Base-by-base conservation (phyloP, 2,888 invertebrate species). In the Eupithecia abbreviata region DNA sequence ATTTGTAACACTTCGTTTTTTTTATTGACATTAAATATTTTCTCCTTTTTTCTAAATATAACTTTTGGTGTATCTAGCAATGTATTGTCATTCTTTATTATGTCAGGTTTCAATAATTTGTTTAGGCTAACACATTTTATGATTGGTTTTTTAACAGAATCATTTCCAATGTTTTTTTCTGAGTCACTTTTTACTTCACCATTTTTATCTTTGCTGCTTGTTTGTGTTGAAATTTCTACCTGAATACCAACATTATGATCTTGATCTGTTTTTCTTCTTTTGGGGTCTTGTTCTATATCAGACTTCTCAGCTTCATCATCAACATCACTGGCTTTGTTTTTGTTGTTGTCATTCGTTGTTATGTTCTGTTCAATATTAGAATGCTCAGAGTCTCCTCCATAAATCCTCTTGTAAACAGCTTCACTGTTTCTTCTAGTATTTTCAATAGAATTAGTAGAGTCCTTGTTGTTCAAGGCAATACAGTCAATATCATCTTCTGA, bases 61-160 rank as follows among this genome's bases (percentile, higher is more conserved):
- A 12, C 12, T 51, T 41, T 66, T 74, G 69, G 66, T 9, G 74
- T 73, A n/a, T 51, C 77, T 74, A 71, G 77, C 4, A 15, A 68
- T 3, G 0, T 13, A n/a, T n/a, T 43, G 5, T 18, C 74, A 71
- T 75, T 77, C 74, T 74, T 15, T 74, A 85, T 41, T n/a, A 88
- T 49, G 81, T 91, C 86, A 67, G 92, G 90, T 84, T 91, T 93
- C 2, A 94, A 84, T 81, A 95, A 85, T 83, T 92, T 93, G 70
- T 79, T 89, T 45, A 94, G 85, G 83, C 88, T 92, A 12, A 95
- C 92, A 91, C 93, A 93, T 85, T 94, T 93, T 71, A 95, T 90
- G 3, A 90, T 49, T 9, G 92, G 90, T 80, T 86, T 91, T 72
- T 66, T 77, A 71, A 79, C 65, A 41, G 58, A 41, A 72, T 12